Percentiles rank a stretch among this genome's conserved stretches.
phyloP scores from a whole-genome alignment of 2,113 vertebrate genomes.

The Polypterus senegalus region DNA sequence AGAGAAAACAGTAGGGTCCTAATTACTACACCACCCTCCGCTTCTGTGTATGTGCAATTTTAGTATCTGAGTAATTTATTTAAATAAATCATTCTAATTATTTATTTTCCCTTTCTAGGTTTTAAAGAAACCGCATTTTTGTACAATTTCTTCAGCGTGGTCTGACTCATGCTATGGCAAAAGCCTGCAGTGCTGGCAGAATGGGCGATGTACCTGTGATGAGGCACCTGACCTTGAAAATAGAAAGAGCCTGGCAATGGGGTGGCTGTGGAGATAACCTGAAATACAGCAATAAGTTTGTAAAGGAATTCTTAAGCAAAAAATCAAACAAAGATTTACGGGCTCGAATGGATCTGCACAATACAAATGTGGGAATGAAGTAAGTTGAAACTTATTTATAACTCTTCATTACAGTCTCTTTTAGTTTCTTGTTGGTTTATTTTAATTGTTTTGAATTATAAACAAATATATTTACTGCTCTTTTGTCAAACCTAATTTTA shows the following conservation, averaged over 20 bases:
- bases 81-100: too few species aligned
- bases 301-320: conserved; percentile 92
- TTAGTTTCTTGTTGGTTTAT: too few species aligned
- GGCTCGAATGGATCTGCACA: conserved; percentile 89
- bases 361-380: conserved; percentile 96
- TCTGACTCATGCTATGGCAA: conserved; percentile 85
- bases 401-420: background rate
- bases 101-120: conserved; percentile 42
- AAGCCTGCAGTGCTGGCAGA: conserved; percentile 85
- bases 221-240: conserved; percentile 94
- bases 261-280: conserved; percentile 95
- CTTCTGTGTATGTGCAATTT: too few species aligned
- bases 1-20: too few species aligned
- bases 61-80: too few species aligned
- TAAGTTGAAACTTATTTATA: conserved; percentile 29
- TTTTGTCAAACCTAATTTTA: too few species aligned
- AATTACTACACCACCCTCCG: too few species aligned
- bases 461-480: too few species aligned
- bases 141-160: conserved; percentile 91
- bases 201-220: conserved; percentile 96
- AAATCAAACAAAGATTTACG: conserved; percentile 89
- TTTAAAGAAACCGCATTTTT: conserved; percentile 96
- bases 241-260: conserved; percentile 96
- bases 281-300: conserved; percentile 96
- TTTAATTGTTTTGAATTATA: too few species aligned